These are phyloP conservation scores for Neopelma chrysocephalum DNA, from an alignment of 2,797 vertebrate species.

Conservation along the genomic window DNA sequence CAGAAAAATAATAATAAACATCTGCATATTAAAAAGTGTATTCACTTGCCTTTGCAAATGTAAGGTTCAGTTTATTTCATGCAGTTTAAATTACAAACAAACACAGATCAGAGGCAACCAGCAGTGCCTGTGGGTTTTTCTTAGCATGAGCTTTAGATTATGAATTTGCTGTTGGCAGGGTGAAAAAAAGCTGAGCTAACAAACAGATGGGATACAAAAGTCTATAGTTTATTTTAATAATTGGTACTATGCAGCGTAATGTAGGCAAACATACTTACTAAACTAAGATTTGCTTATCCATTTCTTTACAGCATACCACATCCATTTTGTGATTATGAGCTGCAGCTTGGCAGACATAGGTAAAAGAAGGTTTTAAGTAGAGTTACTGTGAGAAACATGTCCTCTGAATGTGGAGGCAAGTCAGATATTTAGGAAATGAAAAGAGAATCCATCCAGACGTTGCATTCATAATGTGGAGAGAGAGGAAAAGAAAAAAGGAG, in stretches of 20 bases:
- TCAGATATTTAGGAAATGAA: neutral
- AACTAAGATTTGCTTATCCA: neutral
- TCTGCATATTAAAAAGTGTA: neutral
- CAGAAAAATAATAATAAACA: conserved; percentile 40
- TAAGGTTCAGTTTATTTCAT: neutral
- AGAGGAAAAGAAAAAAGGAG: neutral
- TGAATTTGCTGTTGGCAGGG: neutral
- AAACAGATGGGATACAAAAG: neutral
- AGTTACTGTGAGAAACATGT: neutral
- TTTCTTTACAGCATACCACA: neutral
- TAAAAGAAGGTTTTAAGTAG: neutral
- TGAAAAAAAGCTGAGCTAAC: neutral
- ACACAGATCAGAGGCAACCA: neutral
- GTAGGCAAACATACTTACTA: neutral
- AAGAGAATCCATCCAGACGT: neutral
- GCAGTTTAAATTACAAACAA: neutral
- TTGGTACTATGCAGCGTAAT: neutral
- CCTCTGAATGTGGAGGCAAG: neutral
- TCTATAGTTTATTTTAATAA: neutral
- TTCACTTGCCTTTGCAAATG: neutral
- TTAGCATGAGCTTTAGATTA: neutral
- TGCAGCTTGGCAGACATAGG: neutral
- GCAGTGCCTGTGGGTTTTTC: neutral
- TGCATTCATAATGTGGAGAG: neutral
- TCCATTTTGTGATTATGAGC: neutral